A percentile compares a stretch with the other conserved stretches of the same genome.
phyloP scores from a whole-genome alignment of 2,888 invertebrate species.

The Apocheima hispidaria region DNA sequence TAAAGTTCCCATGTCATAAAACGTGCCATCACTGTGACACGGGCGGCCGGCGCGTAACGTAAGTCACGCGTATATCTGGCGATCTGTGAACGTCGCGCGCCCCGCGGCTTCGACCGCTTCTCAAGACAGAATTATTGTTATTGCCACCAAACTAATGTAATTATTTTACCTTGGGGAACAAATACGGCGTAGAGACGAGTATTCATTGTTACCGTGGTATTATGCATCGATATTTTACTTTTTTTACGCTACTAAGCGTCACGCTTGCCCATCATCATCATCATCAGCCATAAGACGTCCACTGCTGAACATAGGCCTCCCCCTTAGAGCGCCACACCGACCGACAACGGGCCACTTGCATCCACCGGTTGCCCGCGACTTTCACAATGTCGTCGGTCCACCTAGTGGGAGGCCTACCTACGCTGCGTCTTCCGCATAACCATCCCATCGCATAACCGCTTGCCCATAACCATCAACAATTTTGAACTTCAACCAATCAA shows the following conservation, averaged over 20 bases:
- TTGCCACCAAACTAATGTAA: slow-evolving; percentile 82
- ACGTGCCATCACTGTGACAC: slow-evolving; percentile 27
- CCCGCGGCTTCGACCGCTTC: slow-evolving; percentile 57
- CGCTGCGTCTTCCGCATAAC: too few species aligned
- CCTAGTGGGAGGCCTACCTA: too few species aligned
- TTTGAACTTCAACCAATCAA: too few species aligned
- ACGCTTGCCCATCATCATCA: too few species aligned
- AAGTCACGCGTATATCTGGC: slow-evolving; percentile 75
- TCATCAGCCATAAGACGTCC: too few species aligned
- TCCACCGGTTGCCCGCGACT: too few species aligned
- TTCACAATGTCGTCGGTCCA: too few species aligned
- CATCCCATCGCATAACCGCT: too few species aligned
- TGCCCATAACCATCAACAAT: too few species aligned
- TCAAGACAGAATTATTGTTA: slow-evolving; percentile 79
- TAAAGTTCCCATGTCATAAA: slow-evolving; percentile 14
- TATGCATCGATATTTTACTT: background rate
- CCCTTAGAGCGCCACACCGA: too few species aligned
- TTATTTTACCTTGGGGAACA: slow-evolving; percentile 73
- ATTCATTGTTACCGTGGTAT: background rate
- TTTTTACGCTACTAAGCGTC: background rate
- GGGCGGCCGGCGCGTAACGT: slow-evolving; percentile 60
- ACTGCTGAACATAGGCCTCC: too few species aligned
- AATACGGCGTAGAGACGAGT: slow-evolving; percentile 49
- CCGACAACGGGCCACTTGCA: too few species aligned
- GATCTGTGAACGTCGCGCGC: slow-evolving; percentile 78